phyloP scores from a whole-genome alignment of 2,888 invertebrate species.

The Lepidonotus clava region DNA sequence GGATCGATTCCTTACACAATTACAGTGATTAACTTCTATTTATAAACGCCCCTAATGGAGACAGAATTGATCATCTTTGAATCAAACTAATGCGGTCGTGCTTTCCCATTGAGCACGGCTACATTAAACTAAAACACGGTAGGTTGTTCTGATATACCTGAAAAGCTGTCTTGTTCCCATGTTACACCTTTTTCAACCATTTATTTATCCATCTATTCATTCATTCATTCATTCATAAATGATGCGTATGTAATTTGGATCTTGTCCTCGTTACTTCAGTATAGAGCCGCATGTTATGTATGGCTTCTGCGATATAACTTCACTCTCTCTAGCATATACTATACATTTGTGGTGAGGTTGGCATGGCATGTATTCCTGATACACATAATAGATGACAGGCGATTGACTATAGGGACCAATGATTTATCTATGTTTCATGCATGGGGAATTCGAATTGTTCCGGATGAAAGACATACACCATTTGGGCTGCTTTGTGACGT shows the following conservation, averaged over 20 bases:
- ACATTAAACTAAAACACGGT: no score
- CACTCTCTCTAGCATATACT: no score
- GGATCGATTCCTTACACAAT: constrained; percentile 43
- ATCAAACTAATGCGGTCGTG: background rate
- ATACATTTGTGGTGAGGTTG: background rate
- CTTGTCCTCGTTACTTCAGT: no score
- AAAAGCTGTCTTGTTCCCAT: no score
- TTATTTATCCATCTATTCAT: no score
- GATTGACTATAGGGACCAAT: background rate
- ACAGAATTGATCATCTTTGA: constrained; percentile 10
- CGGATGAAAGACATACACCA: constrained; percentile 33
- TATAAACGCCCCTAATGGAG: constrained; percentile 35
- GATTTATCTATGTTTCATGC: constrained; percentile 25
- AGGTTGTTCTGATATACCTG: no score
- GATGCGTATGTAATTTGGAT: no score
- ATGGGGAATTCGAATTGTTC: background rate
- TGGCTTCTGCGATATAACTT: no score
- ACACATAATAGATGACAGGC: background rate
- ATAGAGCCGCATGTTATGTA: no score
- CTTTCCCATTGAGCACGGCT: no score
- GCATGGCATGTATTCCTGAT: background rate
- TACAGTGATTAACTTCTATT: constrained; percentile 49
- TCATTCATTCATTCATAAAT: no score
- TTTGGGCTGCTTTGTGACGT: constrained; percentile 27
- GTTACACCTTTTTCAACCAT: no score